Evolutionary conservation across 2,888 invertebrate genomes (phyloP), one percentile per base, ranked within the genome.

Genomic region (Myopa testacea): DNA sequence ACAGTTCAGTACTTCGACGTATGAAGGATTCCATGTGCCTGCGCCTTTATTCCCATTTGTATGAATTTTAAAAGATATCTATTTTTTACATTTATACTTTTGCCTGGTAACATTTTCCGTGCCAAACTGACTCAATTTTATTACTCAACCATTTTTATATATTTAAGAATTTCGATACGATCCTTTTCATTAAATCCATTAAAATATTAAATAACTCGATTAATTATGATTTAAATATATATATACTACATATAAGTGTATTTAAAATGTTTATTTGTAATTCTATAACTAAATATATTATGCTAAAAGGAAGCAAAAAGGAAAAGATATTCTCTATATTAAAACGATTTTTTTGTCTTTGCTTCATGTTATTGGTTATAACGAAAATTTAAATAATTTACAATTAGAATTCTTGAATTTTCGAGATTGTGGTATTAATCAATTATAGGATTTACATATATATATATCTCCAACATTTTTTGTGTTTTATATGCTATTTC

Each of bases 401-500:
- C 69, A 75, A 75, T 67, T 16, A 68, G 58, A 68, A 75, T 40
- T 74, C 67, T 60, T 69, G 60, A 75, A 50, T 69, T 40, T 58
- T 75, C 67, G 75, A 52, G 40, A 55, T 55, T 52, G 50, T 60
- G 26, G 65, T 75, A 75, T 62, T 73, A 60, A 73, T 68, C 68
- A 75, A 78, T 71, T 71, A 67, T 72, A 78, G n/a, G 72, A 45
- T 78, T 69, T 52, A 38, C 68, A 63, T 78, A 63, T 76, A 67
- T 77, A 68, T 73, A 26, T 73, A 77, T 58, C 74, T 78, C 69
- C 68, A 37, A 40, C 26, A 65, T 75, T 62, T 74, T 72, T 68
- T 40, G 55, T 76, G 73, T 62, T 80, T 80, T 81, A 77, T 77
- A 78, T 79, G 72, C 78, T 78, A 81, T 65, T 81, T 80, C 62